Percentiles rank a stretch among this genome's conserved stretches.
Evolutionary conservation across 2,113 vertebrate species (phyloP).

Genomic region (Danionella cerebrum): DNA sequence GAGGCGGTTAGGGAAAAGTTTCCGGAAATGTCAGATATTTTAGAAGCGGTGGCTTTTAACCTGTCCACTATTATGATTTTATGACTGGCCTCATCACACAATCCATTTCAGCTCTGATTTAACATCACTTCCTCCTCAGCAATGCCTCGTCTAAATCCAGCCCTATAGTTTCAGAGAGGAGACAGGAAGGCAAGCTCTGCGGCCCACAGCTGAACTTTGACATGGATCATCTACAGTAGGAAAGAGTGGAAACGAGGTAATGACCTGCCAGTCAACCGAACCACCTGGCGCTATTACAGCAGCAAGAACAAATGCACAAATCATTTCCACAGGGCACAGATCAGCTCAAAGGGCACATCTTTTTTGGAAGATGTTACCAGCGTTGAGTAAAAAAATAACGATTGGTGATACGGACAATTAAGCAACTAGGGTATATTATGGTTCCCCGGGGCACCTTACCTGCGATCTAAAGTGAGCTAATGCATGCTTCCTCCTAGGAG

Average conservation of each 20-base stretch:
- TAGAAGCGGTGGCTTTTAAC: not conserved
- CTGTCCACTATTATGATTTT: not conserved
- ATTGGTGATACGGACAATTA: slow-evolving; percentile 10
- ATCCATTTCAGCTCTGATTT: not conserved
- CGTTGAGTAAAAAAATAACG: slow-evolving; percentile 5
- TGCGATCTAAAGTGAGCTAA: not conserved
- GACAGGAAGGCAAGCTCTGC: not conserved
- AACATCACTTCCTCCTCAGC: not conserved
- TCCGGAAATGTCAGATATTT: slow-evolving; percentile 17
- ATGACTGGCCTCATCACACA: not conserved
- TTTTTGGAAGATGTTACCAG: not conserved
- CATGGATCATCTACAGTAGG: not conserved
- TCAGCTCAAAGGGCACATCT: not conserved
- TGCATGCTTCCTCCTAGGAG: not conserved
- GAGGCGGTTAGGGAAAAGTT: not conserved
- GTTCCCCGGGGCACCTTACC: not conserved
- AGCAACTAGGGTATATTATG: not conserved
- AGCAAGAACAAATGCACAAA: slow-evolving; percentile 4
- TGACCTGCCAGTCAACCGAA: not conserved
- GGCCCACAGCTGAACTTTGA: not conserved
- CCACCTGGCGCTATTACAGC: not conserved
- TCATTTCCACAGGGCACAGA: slow-evolving; percentile 23
- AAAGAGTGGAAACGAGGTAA: not conserved
- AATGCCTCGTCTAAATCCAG: not conserved
- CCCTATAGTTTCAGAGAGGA: not conserved